Evolutionary conservation across 2,888 invertebrate species (phyloP).

Genomic region (Ochropleura leucogaster): DNA sequence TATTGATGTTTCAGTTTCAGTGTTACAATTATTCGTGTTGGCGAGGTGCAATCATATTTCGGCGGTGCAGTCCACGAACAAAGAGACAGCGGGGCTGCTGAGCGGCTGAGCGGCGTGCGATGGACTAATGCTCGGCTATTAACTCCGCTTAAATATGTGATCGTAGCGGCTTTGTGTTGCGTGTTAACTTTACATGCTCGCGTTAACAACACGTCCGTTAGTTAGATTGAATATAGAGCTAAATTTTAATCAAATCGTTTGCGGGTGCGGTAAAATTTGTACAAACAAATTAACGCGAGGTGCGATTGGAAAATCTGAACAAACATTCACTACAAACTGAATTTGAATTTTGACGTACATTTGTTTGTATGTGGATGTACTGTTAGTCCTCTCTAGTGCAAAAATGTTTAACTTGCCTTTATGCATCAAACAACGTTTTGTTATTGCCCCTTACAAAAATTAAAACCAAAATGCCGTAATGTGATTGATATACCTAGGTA

Average conservation of each 20-base stretch:
- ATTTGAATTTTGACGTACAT: slow-evolving; percentile 75
- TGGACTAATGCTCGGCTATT: slow-evolving; percentile 55
- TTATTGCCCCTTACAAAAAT: not conserved
- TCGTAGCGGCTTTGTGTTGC: slow-evolving; percentile 54
- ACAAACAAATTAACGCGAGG: slow-evolving; percentile 86
- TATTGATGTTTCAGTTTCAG: slow-evolving; percentile 80
- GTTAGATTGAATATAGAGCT: slow-evolving; percentile 76
- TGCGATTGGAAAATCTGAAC: slow-evolving; percentile 85
- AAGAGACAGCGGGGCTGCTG: slow-evolving; percentile 25
- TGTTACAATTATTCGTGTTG: slow-evolving; percentile 81
- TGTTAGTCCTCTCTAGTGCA: slow-evolving; percentile 33
- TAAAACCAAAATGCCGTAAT: not conserved
- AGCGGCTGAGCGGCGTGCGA: slow-evolving; percentile 48
- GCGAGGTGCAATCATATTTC: slow-evolving; percentile 72
- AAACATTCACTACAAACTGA: slow-evolving; percentile 78
- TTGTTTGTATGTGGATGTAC: slow-evolving; percentile 31
- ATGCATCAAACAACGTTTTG: not conserved
- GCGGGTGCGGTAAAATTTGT: slow-evolving; percentile 80
- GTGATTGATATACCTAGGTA: not conserved
- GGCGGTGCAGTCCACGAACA: slow-evolving; percentile 49
- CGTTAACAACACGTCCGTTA: slow-evolving; percentile 67
- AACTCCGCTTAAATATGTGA: slow-evolving; percentile 59
- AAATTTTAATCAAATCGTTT: slow-evolving; percentile 84
- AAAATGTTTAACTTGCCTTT: slow-evolving; percentile 47
- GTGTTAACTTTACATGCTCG: slow-evolving; percentile 67